Percentiles rank a stretch among this genome's conserved stretches.
Conservation (phyloP, 2,888 invertebrate genomes). For the Hypercompe scribonia region DNA sequence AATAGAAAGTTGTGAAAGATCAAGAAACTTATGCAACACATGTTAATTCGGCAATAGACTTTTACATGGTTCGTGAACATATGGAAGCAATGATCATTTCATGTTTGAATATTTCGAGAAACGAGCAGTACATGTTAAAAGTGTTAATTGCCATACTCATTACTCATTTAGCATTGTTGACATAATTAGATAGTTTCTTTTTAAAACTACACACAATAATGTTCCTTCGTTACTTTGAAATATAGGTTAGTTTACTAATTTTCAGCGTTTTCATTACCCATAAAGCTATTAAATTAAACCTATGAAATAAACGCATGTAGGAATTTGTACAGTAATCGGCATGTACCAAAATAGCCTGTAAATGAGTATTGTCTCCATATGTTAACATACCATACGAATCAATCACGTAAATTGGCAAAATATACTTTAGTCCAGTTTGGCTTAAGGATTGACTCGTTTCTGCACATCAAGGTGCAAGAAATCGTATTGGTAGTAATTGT, state of each 20-base stretch:
- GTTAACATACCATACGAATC: too few species aligned
- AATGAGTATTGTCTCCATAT: too few species aligned
- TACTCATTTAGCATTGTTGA: constrained; percentile 31
- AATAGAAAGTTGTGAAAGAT: constrained; percentile 71
- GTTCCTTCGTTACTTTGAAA: background rate
- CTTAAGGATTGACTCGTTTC: too few species aligned
- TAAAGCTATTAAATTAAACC: too few species aligned
- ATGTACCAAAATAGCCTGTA: too few species aligned
- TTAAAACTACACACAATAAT: constrained; percentile 20
- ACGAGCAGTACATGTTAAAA: constrained; percentile 27
- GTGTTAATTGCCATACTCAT: constrained; percentile 38
- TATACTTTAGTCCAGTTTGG: too few species aligned
- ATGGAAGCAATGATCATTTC: constrained; percentile 49
- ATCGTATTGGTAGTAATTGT: too few species aligned
- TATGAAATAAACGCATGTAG: too few species aligned
- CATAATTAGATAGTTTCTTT: constrained; percentile 34
- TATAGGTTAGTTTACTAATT: background rate
- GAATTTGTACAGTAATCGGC: too few species aligned
- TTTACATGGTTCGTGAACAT: constrained; percentile 57
- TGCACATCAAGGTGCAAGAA: too few species aligned
- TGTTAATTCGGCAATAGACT: constrained; percentile 51
- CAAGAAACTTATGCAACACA: constrained; percentile 60
- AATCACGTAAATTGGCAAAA: too few species aligned
- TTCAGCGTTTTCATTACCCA: too few species aligned
- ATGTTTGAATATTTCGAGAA: constrained; percentile 37